Base-by-base conservation (phyloP, 1,140 invertebrate species). In the Ceratina calcarata region DNA sequence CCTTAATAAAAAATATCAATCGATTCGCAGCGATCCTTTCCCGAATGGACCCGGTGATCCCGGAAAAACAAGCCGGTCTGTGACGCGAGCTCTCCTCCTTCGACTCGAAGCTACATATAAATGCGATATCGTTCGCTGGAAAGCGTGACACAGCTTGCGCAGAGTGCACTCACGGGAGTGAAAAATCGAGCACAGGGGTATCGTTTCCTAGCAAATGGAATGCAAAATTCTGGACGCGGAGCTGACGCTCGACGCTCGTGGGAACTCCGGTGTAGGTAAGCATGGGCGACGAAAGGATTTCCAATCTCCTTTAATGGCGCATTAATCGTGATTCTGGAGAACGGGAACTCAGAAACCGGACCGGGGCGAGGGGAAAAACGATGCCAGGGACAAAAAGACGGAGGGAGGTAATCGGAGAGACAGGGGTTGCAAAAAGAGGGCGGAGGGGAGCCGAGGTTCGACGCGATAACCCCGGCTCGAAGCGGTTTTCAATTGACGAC, bases 271-370 rank as follows among this genome's bases (percentile, higher is more conserved):
- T 66, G 70, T 32, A 16, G 64, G 64, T 76, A 68, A 76, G 69
- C 79, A 69, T 67, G 74, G 27, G 79, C 85, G 86, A 69, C 81
- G 84, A 85, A 86, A 85, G 81, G 85, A 88, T 88, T 87, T 88
- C 83, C 87, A 87, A 87, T 88, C 87, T 84, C 84, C 82, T 83
- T 88, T 88, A 87, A 87, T 87, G 81, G 86, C 68, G 74, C 84
- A 87, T 88, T 85, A 87, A 87, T 88, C 84, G 84, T 72, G 74
- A 81, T 81, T 87, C 58, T 66, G 64, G 12, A 53, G 75, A 55
- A 45, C 37, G 49, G 51, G 75, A 24, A 61, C 10, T 61, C 61
- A 55, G 24, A 37, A 62, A 49, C 32, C 45, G 45, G 62, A 49
- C 27, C 13, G n/a, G 18, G 18, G 15, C 4, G 18, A 12, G 15